Base-by-base conservation (phyloP, 2,888 invertebrate species). In the Oscheius onirici region DNA sequence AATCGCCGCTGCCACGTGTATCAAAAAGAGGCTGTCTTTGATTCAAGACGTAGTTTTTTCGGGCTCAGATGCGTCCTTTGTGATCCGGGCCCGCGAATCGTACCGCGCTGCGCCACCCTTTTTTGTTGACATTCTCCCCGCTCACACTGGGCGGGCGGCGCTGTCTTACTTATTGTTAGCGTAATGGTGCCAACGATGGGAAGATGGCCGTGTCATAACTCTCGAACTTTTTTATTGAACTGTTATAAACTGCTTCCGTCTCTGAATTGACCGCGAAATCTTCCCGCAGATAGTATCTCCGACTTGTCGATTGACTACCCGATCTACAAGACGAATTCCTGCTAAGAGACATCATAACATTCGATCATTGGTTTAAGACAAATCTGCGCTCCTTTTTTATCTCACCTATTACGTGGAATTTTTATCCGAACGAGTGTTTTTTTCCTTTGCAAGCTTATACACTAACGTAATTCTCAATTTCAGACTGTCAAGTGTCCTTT, bases 401-500 rank as follows among this genome's bases (percentile, higher is more conserved):
- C 34, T 3, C 34, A 8, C 3, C 34, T 3, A 8, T 34, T 34
- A 34, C 34, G 34, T 34, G 34, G 34, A 3, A 34, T 34, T 34
- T 34, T 34, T 8, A 6, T 8, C 8, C 34, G 34, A 34, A 34
- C 34, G 34, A 34, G n/a, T n/a, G n/a, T n/a, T n/a, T n/a, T n/a
- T n/a, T n/a, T n/a, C n/a, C n/a, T n/a, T n/a, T n/a, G n/a, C 34
- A 46, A 8, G 3, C n/a, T 46, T 8, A 5, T 46, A 8, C 20
- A 46, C 5, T 17, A 13, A 46, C n/a, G 43, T 46, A 55, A 24
- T 20, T 15, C 8, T 40, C 54, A n/a, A 69, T 78, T 81, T 20
- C 75, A 81, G 81, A 71, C 72, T 55, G 73, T 81, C 72, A 79
- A 80, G 79, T 82, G 82, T 75, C 75, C 79, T 63, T 70, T 86